Percentiles rank a stretch among this genome's conserved stretches.
Evolutionary conservation across 2,888 invertebrate genomes (phyloP).

Genomic region (Mimumesa dahlbomi): DNA sequence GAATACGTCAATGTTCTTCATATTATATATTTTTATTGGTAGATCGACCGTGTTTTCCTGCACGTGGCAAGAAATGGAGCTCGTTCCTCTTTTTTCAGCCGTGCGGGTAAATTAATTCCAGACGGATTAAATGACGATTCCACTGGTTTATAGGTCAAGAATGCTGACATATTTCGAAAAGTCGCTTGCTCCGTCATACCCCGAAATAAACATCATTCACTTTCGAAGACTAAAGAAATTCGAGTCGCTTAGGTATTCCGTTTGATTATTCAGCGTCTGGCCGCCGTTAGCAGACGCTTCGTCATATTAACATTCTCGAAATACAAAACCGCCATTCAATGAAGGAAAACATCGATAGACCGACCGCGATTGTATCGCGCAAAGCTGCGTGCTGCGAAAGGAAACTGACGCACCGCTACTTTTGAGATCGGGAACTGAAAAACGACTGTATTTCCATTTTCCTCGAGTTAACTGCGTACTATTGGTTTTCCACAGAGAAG

Average conservation of each 20-base stretch:
- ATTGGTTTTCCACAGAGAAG: too few species aligned
- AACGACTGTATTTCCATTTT: too few species aligned
- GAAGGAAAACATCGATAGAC: conserved; percentile 47
- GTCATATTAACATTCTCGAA: conserved; percentile 57
- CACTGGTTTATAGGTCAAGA: conserved; percentile 21
- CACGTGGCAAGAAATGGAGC: too few species aligned
- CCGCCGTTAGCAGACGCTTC: conserved; percentile 54
- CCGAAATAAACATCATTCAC: conserved; percentile 41
- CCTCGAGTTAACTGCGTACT: too few species aligned
- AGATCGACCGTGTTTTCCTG: too few species aligned
- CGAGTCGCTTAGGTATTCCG: conserved; percentile 48
- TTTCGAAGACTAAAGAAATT: conserved; percentile 52
- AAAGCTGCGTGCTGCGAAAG: neutral
- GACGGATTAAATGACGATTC: conserved; percentile 7
- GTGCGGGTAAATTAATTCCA: neutral
- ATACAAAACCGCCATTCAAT: conserved; percentile 52
- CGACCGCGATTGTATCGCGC: conserved; percentile 7
- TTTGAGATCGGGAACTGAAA: too few species aligned
- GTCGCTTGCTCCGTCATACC: conserved; percentile 28
- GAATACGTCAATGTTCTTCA: neutral
- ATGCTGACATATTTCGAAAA: conserved; percentile 45
- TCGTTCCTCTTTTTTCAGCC: too few species aligned
- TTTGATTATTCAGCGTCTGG: conserved; percentile 67
- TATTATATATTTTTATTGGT: too few species aligned
- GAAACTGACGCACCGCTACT: too few species aligned